Percentiles rank a stretch among this genome's conserved stretches.
phyloP scores from a whole-genome alignment of 2,113 vertebrate species.

The Agapornis roseicollis region DNA sequence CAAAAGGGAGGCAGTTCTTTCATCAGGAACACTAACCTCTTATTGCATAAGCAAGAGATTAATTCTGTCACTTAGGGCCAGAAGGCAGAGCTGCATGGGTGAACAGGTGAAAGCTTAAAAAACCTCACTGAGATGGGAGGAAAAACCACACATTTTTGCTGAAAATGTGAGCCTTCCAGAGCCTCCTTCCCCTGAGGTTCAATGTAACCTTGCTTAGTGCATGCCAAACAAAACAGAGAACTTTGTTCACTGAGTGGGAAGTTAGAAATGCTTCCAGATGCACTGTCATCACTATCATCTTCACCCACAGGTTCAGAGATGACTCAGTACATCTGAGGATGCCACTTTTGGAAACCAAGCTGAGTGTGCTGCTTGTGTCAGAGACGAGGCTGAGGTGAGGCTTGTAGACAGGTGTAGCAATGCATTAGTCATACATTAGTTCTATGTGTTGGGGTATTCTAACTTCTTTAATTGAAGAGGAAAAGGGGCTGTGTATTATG shows the following conservation, averaged over 20 bases:
- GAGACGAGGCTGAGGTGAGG: background rate
- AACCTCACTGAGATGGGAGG: background rate
- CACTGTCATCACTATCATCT: constrained; percentile 5
- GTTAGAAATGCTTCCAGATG: constrained; percentile 7
- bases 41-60: background rate
- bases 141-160: background rate
- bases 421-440: background rate
- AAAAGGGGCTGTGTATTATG: background rate
- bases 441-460: background rate
- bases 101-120: background rate
- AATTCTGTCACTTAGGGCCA: background rate
- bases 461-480: background rate
- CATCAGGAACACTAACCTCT: background rate
- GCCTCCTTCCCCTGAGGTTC: background rate
- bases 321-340: constrained; percentile 20
- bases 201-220: background rate
- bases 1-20: background rate
- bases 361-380: background rate
- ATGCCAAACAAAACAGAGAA: background rate
- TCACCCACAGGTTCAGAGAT: constrained; percentile 29
- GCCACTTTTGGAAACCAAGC: constrained; percentile 10
- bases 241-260: constrained; percentile 18
- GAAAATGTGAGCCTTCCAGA: background rate
- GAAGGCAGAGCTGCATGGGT: background rate
- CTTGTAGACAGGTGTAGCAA: background rate